phyloP scores from a whole-genome alignment of 2,113 vertebrate species.

The Eleginops maclovinus region DNA sequence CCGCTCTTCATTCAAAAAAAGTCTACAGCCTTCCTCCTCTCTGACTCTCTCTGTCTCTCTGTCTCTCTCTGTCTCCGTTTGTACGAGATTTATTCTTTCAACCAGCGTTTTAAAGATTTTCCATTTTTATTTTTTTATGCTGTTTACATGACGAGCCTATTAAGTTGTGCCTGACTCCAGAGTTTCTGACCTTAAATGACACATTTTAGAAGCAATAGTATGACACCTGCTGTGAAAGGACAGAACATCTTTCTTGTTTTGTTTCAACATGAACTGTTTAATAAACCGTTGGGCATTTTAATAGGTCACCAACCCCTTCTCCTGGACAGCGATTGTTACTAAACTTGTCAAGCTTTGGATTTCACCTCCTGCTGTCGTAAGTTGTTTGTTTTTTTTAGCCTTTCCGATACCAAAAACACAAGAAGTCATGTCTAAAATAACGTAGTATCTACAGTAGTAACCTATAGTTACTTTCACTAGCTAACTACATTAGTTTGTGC shows the following conservation, averaged over 20 bases:
- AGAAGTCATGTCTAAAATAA: background rate
- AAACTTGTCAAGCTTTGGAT: conserved; percentile 10
- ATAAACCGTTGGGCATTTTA: conserved; percentile 27
- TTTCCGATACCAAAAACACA: background rate
- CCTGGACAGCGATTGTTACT: background rate
- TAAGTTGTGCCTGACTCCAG: conserved; percentile 83
- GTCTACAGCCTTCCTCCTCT: conserved; percentile 38
- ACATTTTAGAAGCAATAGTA: conserved; percentile 32
- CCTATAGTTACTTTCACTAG: background rate
- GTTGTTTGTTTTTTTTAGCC: background rate
- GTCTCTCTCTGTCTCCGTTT: conserved; percentile 36
- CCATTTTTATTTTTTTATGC: conserved; percentile 59
- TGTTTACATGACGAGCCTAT: conserved; percentile 79
- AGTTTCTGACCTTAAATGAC: conserved; percentile 62
- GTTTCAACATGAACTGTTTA: background rate
- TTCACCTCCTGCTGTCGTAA: background rate
- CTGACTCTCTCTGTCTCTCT: conserved; percentile 11
- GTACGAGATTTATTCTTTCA: conserved; percentile 69
- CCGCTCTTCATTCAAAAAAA: conserved; percentile 70
- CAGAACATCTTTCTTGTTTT: background rate
- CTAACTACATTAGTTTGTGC: background rate
- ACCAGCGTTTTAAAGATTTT: conserved; percentile 66
- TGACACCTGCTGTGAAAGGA: conserved; percentile 32
- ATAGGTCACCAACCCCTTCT: background rate
- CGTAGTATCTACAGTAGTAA: background rate